Conservation (phyloP, 2,797 vertebrate genomes). For the Sarcophilus harrisii region DNA sequence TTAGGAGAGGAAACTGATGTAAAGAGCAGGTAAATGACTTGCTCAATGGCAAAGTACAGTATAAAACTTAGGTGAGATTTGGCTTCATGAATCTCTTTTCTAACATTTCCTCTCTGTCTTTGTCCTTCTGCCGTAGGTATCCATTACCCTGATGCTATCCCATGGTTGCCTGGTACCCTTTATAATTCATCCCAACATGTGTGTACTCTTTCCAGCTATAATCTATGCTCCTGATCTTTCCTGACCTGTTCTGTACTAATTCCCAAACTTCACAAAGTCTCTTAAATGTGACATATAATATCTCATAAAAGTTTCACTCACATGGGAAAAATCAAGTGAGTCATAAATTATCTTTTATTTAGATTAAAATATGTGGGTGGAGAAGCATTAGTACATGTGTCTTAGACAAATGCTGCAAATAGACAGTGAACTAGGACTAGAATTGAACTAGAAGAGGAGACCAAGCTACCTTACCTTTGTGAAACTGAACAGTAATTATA, state of each 20-base stretch:
- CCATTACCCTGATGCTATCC: neutral
- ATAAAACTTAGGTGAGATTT: neutral
- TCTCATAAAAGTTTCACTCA: no score
- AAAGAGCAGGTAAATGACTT: neutral
- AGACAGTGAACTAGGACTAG: neutral
- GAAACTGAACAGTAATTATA: neutral
- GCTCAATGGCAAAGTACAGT: neutral
- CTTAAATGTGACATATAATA: neutral
- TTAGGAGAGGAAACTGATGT: neutral
- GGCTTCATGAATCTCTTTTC: neutral
- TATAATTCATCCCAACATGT: neutral
- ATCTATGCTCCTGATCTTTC: neutral
- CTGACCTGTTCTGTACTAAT: neutral
- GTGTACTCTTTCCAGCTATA: neutral
- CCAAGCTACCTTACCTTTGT: neutral
- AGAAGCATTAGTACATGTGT: neutral
- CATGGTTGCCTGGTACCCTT: neutral
- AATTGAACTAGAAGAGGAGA: neutral
- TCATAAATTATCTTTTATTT: neutral
- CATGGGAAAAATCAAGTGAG: neutral
- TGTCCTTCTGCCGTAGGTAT: neutral
- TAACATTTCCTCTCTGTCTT: neutral
- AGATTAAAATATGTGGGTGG: neutral
- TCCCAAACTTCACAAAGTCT: neutral
- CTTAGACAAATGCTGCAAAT: neutral